A percentile compares a stretch with the other conserved stretches of the same genome.
These are phyloP conservation scores for Ophioninae sp. DNA, from an alignment of 2,888 invertebrate genomes.

Conservation along the genomic window DNA sequence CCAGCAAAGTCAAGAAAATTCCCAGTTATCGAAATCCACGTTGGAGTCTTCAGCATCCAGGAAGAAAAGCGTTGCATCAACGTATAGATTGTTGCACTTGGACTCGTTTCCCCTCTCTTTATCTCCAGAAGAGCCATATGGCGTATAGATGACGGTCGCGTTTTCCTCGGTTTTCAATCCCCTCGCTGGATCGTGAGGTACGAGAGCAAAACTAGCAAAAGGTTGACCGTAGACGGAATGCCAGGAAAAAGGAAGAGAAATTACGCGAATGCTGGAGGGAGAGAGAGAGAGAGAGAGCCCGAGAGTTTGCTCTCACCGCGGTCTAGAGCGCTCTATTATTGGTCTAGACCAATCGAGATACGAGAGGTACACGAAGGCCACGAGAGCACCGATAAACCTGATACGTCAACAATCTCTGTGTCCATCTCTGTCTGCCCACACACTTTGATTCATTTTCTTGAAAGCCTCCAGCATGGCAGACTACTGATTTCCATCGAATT, in stretches of 20 bases:
- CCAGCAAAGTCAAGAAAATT: neutral
- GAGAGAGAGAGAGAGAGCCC: constrained; percentile 43
- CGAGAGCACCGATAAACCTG: constrained; percentile 60
- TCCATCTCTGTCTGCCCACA: constrained; percentile 1
- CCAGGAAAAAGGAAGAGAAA: constrained; percentile 48
- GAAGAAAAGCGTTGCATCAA: constrained; percentile 51
- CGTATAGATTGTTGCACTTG: constrained; percentile 72
- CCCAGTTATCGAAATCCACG: neutral
- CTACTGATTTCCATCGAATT: constrained; percentile 38
- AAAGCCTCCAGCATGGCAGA: constrained; percentile 52
- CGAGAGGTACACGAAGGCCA: constrained; percentile 60
- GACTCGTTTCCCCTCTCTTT: constrained; percentile 66
- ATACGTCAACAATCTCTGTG: constrained; percentile 45
- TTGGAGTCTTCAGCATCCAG: constrained; percentile 31
- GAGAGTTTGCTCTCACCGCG: constrained; percentile 61
- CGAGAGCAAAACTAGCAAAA: constrained; percentile 59
- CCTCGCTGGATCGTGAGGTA: constrained; percentile 40
- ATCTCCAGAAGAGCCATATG: constrained; percentile 54
- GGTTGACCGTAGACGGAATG: constrained; percentile 49
- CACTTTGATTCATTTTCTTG: constrained; percentile 54
- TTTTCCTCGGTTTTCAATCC: constrained; percentile 59
- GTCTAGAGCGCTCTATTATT: constrained; percentile 60
- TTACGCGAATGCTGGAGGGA: constrained; percentile 60
- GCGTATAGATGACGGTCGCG: constrained; percentile 47
- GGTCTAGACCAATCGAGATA: constrained; percentile 65